Conservation (phyloP, 2,797 vertebrate species). For the Balearica regulorum region DNA sequence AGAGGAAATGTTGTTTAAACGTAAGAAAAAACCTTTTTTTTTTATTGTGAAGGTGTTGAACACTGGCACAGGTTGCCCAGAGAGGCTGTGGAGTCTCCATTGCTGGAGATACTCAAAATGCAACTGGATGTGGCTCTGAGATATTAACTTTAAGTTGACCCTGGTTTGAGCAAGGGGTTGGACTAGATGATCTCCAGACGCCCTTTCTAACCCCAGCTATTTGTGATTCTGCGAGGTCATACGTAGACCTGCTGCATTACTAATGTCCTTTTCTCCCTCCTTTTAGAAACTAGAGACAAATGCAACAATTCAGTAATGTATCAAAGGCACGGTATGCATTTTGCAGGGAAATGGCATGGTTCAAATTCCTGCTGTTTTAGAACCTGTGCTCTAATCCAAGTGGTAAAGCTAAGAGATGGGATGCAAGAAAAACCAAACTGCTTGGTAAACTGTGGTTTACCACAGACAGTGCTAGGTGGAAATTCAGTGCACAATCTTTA, state of each 20-base stretch:
- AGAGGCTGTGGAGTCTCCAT: neutral
- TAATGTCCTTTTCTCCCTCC: neutral
- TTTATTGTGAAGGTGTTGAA: neutral
- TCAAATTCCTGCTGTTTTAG: neutral
- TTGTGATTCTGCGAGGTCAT: neutral
- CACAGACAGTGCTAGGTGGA: neutral
- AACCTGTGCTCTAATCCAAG: neutral
- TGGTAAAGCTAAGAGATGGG: neutral
- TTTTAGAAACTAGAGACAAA: neutral
- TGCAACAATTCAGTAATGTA: neutral
- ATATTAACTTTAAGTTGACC: neutral
- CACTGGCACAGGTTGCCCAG: neutral
- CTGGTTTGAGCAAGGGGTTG: neutral
- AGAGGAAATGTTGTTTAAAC: neutral
- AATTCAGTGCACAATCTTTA: neutral
- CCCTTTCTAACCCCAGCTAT: neutral
- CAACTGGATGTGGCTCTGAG: neutral
- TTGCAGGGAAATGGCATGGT: neutral
- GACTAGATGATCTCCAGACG: neutral
- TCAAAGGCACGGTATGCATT: neutral
- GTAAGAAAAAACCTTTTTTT: rapidly evolving
- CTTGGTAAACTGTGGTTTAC: neutral
- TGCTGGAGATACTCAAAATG: neutral
- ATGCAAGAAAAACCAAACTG: neutral
- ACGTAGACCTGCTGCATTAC: neutral